Conservation (phyloP, 2,113 vertebrate species). For the Takifugu flavidus region DNA sequence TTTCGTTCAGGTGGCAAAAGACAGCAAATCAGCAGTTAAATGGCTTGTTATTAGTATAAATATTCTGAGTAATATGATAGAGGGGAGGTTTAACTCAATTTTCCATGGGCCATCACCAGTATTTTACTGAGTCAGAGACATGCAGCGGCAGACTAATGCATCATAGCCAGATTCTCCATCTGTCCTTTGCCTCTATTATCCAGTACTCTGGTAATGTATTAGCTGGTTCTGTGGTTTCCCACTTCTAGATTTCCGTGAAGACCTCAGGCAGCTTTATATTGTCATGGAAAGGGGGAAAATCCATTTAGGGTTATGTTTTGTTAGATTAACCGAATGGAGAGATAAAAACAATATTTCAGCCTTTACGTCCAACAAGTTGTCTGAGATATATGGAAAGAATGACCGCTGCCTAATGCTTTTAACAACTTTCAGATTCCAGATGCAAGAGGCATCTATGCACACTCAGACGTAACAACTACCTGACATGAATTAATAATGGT, state of each 20-base stretch:
- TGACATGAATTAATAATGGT: neutral
- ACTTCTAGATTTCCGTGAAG: neutral
- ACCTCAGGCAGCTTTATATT: neutral
- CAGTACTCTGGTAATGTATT: constrained; percentile 1
- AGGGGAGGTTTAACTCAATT: constrained; percentile 5
- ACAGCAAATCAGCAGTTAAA: neutral
- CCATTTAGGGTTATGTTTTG: neutral
- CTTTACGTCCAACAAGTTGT: too few species aligned
- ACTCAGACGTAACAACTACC: constrained; percentile 10
- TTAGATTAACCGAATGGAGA: too few species aligned
- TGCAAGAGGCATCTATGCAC: constrained; percentile 13
- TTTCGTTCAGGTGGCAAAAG: neutral
- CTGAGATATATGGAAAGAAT: too few species aligned
- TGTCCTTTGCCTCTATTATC: constrained; percentile 22
- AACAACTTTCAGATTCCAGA: constrained; percentile 2
- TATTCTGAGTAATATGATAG: constrained; percentile 8
- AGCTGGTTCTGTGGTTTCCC: constrained; percentile 7
- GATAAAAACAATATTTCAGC: too few species aligned
- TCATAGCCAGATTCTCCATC: neutral
- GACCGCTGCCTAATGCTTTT: too few species aligned
- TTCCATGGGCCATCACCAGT: constrained; percentile 7
- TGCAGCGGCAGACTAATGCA: constrained; percentile 16
- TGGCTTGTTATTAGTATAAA: constrained; percentile 22
- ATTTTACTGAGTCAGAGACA: constrained; percentile 7
- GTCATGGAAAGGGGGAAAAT: constrained; percentile 6